Evolutionary conservation across 37 sponge, comb jelly and placozoan species (phyloP), one percentile per base, ranked within the genome.

Genomic region (Diacarnus erythraeanus): DNA sequence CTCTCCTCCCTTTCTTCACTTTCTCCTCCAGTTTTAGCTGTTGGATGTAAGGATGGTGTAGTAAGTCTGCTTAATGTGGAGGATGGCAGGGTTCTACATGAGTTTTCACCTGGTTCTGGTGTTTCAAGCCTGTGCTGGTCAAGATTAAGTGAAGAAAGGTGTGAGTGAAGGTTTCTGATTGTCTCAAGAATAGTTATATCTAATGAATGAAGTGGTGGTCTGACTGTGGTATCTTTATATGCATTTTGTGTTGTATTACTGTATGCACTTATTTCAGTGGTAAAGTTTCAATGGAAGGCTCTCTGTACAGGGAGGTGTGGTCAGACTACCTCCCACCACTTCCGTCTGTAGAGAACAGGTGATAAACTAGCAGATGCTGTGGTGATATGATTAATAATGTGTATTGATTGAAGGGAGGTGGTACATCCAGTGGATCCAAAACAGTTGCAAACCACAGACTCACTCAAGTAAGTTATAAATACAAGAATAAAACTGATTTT

Each of bases 61-160:
- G 84, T 87, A 60, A 27, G 56, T 15, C 68, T 87, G 77, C 36
- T 57, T 33, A 75, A 57, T 25, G 79, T 92, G 69, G 92, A 92
- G 59, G 57, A 83, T 18, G 88, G 81, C 0, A 37, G 76, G 21
- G 5, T 23, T 1, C 80, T 92, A 4, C 84, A 92, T 40, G 43
- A 76, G 30, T 69, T 80, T 56, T 64, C 59, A 43, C 40, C 76
- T 18, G 80, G 79, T 42, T 68, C 47, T 2, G n/a, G 57, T 15
- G 63, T 87, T 37, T 59, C 84, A 17, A 12, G n/a, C 26, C 67
- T 92, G 38, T 27, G 26, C 0, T 92, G 92, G 92, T 70, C 58
- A 25, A 57, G 26, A 37, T 72, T 35, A 22, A 44, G 10, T 12
- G 76, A 64, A 38, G 40, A 59, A 3, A 34, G 68, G 41, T 42